A percentile compares a stretch with the other conserved stretches of the same genome.
Conservation (phyloP, 2,888 invertebrate genomes). For the Calliopum simillimum region DNA sequence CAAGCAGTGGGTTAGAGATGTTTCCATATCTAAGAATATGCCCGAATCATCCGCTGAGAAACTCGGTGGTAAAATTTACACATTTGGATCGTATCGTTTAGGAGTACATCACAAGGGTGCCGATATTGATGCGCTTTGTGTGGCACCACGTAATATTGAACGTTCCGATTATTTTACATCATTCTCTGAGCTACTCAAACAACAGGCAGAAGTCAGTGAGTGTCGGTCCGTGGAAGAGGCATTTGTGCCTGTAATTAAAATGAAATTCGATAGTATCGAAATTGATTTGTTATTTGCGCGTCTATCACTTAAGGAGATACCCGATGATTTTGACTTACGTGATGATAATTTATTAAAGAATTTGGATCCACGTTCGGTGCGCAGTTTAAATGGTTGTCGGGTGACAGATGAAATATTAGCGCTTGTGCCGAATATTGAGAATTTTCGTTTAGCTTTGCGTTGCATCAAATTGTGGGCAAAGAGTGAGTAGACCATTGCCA, state of each 20-base stretch:
- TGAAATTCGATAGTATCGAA: conserved; percentile 98
- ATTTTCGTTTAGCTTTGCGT: conserved; percentile 91
- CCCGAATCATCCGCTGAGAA: conserved; percentile 89
- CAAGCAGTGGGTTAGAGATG: conserved; percentile 92
- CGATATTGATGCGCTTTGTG: conserved; percentile 98
- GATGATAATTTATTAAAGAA: conserved; percentile 94
- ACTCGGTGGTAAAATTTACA: conserved; percentile 98
- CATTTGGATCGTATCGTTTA: conserved; percentile 97
- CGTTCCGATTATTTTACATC: conserved; percentile 95
- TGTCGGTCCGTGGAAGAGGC: conserved; percentile 96
- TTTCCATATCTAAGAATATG: conserved; percentile 91
- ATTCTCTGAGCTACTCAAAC: conserved; percentile 90
- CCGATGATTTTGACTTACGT: conserved; percentile 87
- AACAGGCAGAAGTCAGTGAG: conserved; percentile 87
- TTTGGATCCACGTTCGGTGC: conserved; percentile 94
- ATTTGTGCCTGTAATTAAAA: conserved; percentile 98
- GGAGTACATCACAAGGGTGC: conserved; percentile 98
- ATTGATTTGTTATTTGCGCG: conserved; percentile 98
- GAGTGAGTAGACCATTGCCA: conserved; percentile 73
- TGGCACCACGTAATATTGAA: conserved; percentile 95
- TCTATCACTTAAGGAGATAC: conserved; percentile 94
- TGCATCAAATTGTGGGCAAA: conserved; percentile 99
- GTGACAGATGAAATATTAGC: conserved; percentile 98
- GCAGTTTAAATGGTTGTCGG: conserved; percentile 96
- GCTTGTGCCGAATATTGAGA: conserved; percentile 93